Base-by-base conservation (phyloP, 1,140 invertebrate genomes). In the Bacillus rossius region DNA sequence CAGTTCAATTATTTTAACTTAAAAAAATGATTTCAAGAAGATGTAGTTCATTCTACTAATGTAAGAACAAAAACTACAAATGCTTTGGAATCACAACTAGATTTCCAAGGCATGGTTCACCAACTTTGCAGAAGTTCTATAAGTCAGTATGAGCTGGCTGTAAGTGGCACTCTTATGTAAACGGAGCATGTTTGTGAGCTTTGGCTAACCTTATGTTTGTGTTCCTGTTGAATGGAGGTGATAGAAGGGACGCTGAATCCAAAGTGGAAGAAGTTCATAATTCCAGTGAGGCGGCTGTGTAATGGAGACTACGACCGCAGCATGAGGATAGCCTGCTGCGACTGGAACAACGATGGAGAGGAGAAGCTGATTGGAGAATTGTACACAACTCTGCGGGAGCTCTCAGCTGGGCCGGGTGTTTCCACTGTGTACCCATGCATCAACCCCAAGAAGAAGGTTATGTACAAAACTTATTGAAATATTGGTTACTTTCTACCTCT, bases 271-370 rank as follows among this genome's bases (percentile, higher is more conserved):
- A 69, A 73, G 22, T 79, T 84, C 61, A 71, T 70, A 20, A 66
- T 83, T 20, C 69, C 76, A 17, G 67, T 81, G 0, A 67, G 77
- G 26, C 68, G 72, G 3, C 63, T 85, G 5, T 84, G 82, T 67
- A 80, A 80, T 68, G 81, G 80, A 16, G 83, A 86, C 66, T 74
- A 77, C 64, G 79, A 84, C 59, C 72, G 81, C 13, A 70, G 65
- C 41, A 62, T 77, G 14, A 69, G 71, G 64, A 62, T 75, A 20
- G 64, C 61, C 26, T 73, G 70, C 55, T 73, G 64, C 49, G 67
- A 74, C 59, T 70, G 63, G 49, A 67, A 66, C 41, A 43, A 59
- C 7, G 70, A 60, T 61, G 75, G 76, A n/a, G 64, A 68, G 40
- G 77, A 80, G 67, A 74, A 74, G 60, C 61, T 75, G 1, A 77